Percentiles rank a stretch among this genome's conserved stretches.
Evolutionary conservation across 2,888 invertebrate species (phyloP).

Genomic region (Plutella xylostella): DNA sequence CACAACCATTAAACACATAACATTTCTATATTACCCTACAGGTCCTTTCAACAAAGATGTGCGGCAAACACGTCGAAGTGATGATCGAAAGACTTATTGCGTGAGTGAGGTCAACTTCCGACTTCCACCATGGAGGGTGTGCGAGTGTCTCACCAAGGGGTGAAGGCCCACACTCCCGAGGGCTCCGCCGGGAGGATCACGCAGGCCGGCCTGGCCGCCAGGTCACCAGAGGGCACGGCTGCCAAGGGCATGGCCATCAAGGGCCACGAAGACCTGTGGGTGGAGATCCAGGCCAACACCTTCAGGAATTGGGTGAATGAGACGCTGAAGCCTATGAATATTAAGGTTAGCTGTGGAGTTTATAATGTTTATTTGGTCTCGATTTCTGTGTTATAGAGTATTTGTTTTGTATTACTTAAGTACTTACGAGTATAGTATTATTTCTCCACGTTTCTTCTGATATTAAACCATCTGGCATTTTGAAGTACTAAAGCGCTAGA

Average conservation of each 20-base stretch:
- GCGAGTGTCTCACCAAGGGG: conserved; percentile 70
- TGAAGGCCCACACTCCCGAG: conserved; percentile 68
- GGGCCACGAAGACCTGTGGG: conserved; percentile 95
- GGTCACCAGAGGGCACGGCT: conserved; percentile 92
- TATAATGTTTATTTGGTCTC: too few relatives aligned
- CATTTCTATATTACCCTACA: too few relatives aligned
- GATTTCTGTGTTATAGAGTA: too few relatives aligned
- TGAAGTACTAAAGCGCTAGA: too few relatives aligned
- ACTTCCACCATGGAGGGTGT: conserved; percentile 55
- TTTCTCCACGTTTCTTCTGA: too few relatives aligned
- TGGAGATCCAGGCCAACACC: conserved; percentile 95
- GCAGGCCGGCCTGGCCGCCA: conserved; percentile 86
- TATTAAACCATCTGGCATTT: too few relatives aligned
- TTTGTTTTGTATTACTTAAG: too few relatives aligned
- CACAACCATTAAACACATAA: too few relatives aligned
- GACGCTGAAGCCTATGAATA: conserved; percentile 78
- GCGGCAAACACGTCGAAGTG: conserved; percentile 31
- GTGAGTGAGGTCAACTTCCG: too few relatives aligned
- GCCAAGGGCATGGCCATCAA: conserved; percentile 96
- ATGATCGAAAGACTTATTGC: conserved; percentile 23
- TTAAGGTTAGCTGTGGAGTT: conserved; percentile 64
- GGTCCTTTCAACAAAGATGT: conserved; percentile 33
- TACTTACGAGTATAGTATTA: too few relatives aligned
- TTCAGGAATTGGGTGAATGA: conserved; percentile 99
- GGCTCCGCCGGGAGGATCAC: conserved; percentile 74